Evolutionary conservation across 2,113 vertebrate species (phyloP).

Genomic region (Burhinus oedicnemus): DNA sequence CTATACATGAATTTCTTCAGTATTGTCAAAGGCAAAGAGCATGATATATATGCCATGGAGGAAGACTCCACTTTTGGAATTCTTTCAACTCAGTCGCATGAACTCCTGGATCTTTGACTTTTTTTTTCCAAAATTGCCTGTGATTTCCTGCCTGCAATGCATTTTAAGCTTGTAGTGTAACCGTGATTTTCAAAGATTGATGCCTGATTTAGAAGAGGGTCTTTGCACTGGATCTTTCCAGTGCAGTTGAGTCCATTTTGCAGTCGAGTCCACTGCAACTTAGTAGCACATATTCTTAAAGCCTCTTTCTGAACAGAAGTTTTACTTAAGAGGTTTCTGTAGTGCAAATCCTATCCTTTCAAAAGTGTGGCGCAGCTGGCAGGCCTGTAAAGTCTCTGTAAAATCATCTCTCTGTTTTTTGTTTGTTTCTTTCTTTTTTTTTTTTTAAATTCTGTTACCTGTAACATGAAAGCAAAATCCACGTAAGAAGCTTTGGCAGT

Average conservation of each 20-base stretch:
- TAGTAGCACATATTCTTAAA: background rate
- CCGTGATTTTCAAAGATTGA: background rate
- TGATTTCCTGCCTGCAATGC: background rate
- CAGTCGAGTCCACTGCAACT: background rate
- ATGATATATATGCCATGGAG: background rate
- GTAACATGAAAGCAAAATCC: background rate
- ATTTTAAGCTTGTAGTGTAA: background rate
- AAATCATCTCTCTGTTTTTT: background rate
- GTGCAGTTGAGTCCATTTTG: no score
- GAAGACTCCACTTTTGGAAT: background rate
- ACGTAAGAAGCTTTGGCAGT: background rate
- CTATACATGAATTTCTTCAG: background rate
- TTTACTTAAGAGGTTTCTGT: background rate
- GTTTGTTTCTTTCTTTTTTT: background rate
- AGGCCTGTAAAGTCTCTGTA: background rate
- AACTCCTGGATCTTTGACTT: background rate
- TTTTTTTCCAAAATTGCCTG: background rate
- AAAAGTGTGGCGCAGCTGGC: background rate
- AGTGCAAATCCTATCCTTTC: background rate
- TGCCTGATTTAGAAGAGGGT: background rate
- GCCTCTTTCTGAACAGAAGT: background rate
- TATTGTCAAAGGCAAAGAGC: background rate
- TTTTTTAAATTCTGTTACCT: background rate
- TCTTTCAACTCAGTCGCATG: background rate
- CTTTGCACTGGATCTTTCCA: background rate